A percentile compares a stretch with the other conserved stretches of the same genome.
These are phyloP conservation scores for Rana temporaria DNA, from an alignment of 2,113 vertebrate species.

Conservation along the genomic window DNA sequence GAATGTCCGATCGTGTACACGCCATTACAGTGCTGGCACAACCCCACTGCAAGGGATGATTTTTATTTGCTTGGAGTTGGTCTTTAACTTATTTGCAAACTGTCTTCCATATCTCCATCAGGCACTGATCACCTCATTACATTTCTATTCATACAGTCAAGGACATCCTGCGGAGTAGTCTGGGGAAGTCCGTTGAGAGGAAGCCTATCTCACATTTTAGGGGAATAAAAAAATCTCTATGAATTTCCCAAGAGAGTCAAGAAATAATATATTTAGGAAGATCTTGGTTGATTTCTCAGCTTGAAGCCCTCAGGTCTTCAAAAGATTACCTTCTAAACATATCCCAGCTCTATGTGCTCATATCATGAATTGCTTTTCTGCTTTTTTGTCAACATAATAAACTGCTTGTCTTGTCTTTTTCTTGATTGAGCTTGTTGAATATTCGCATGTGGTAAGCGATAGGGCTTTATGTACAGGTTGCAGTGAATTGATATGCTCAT, in stretches of 20 bases:
- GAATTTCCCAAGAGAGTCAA: slow-evolving; percentile 6
- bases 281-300: slow-evolving; percentile 2
- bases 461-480: neutral
- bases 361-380: neutral
- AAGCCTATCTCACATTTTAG: neutral
- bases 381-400: slow-evolving; percentile 27
- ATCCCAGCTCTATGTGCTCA: neutral
- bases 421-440: neutral
- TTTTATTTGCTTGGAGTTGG: too few relatives aligned
- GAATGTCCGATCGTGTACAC: too few relatives aligned
- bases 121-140: too few relatives aligned
- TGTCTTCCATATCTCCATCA: too few relatives aligned
- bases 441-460: neutral
- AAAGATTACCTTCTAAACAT: slow-evolving; percentile 6
- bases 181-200: neutral
- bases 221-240: neutral
- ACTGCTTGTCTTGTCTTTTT: neutral
- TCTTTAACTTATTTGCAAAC: too few relatives aligned
- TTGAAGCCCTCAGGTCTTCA: slow-evolving; percentile 16
- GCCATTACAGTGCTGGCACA: too few relatives aligned
- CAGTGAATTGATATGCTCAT: slow-evolving; percentile 5
- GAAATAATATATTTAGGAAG: neutral
- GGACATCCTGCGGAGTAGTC: neutral
- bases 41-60: too few relatives aligned
- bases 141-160: neutral